Percentiles rank a stretch among this genome's conserved stretches.
Conservation (phyloP, 2,113 vertebrate species). For the Lepisosteus osseus region DNA sequence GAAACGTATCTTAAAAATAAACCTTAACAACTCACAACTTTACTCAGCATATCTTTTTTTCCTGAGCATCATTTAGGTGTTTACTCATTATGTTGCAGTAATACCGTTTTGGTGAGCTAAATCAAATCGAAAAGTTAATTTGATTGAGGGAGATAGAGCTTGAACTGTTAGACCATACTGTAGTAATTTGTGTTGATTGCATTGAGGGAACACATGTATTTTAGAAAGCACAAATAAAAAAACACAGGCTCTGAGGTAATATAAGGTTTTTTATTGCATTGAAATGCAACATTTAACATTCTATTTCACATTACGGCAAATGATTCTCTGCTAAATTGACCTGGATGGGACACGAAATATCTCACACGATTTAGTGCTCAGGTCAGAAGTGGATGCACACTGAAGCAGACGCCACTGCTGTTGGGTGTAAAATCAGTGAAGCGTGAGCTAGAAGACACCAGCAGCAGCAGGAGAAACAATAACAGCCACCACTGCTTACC, state of each 20-base stretch:
- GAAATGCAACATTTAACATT: not conserved
- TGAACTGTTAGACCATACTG: too few relatives aligned
- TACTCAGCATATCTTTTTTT: too few relatives aligned
- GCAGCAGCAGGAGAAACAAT: conserved; percentile 34
- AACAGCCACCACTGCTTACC: not conserved
- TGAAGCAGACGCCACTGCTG: conserved; percentile 20
- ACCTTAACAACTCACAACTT: too few relatives aligned
- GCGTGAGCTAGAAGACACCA: conserved; percentile 44
- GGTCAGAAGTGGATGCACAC: not conserved
- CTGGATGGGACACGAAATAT: not conserved
- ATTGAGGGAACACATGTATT: too few relatives aligned
- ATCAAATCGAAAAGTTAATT: too few relatives aligned
- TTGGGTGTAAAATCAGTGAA: conserved; percentile 46
- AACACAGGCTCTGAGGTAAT: not conserved
- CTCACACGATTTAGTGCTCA: conserved; percentile 4
- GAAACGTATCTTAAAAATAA: not conserved
- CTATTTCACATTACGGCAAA: conserved; percentile 1
- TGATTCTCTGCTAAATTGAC: not conserved
- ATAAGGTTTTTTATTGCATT: not conserved
- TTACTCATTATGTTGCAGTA: too few relatives aligned
- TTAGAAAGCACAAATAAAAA: not conserved
- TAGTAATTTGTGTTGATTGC: too few relatives aligned
- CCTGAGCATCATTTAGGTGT: too few relatives aligned
- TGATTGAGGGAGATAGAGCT: too few relatives aligned
- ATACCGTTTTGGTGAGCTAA: too few relatives aligned